Percentiles rank a stretch among this genome's conserved stretches.
Evolutionary conservation across 2,113 vertebrate species (phyloP).

Genomic region (Ellobius talpinus): DNA sequence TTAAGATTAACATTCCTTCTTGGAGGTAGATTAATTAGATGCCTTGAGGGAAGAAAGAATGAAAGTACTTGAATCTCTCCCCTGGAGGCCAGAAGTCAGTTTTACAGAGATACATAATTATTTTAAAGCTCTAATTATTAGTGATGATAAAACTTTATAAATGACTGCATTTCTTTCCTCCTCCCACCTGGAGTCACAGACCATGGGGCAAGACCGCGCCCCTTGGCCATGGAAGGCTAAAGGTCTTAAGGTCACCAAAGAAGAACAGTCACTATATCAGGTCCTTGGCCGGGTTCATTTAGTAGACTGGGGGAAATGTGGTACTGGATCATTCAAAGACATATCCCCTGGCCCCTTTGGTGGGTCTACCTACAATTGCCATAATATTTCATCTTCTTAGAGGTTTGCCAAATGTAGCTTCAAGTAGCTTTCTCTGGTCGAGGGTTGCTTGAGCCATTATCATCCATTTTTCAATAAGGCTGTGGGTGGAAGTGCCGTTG

Average conservation of each 20-base stretch:
- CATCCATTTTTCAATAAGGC: constrained; percentile 76
- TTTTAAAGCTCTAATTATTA: constrained; percentile 56
- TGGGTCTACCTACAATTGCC: constrained; percentile 66
- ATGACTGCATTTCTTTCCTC: constrained; percentile 43
- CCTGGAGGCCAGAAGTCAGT: not conserved
- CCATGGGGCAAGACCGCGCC: constrained; percentile 1
- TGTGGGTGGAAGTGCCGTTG: constrained; percentile 79
- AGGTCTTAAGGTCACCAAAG: constrained; percentile 57
- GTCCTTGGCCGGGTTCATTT: constrained; percentile 48
- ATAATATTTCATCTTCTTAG: constrained; percentile 76
- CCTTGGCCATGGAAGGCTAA: constrained; percentile 42
- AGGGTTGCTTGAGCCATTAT: constrained; percentile 70
- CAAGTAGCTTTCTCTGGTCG: constrained; percentile 62
- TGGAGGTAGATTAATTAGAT: constrained; percentile 37
- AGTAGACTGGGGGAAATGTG: constrained; percentile 27
- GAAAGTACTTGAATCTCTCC: constrained; percentile 11
- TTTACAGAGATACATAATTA: constrained; percentile 41
- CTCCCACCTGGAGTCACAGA: constrained; percentile 16
- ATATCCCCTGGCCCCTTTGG: constrained; percentile 53
- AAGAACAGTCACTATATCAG: not conserved
- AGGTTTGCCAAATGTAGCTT: constrained; percentile 75
- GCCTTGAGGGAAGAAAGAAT: not conserved
- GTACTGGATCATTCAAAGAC: constrained; percentile 68
- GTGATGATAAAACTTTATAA: constrained; percentile 15
- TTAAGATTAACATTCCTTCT: constrained; percentile 19